Evolutionary conservation across 2,888 invertebrate genomes (phyloP).

Genomic region (Yponomeuta sedellus): DNA sequence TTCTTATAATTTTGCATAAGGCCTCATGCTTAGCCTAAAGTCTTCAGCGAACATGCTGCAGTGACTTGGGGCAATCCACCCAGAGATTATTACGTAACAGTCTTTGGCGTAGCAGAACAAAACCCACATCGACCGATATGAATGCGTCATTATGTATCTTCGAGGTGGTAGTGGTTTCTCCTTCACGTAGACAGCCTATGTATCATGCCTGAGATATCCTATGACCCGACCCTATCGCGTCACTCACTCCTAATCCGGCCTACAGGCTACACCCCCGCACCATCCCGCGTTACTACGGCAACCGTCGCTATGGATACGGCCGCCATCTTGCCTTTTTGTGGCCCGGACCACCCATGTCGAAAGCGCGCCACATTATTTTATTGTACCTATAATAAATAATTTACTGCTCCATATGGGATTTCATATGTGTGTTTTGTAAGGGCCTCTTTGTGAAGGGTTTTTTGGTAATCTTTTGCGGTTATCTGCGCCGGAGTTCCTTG

Average conservation of each 20-base stretch:
- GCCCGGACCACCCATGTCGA: conserved; percentile 68
- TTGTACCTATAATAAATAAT: conserved; percentile 72
- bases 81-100: no score
- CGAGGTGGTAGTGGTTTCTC: no score
- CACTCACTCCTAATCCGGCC: not conserved
- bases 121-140: no score
- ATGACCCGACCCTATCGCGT: not conserved
- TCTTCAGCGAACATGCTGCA: no score
- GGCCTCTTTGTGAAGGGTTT: conserved; percentile 55
- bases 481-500: not conserved
- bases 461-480: conserved; percentile 50
- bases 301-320: conserved; percentile 22
- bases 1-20: no score
- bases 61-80: no score
- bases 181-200: not conserved
- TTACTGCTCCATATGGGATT: conserved; percentile 73
- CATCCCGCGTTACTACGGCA: conserved; percentile 40
- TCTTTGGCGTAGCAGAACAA: no score
- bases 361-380: conserved; percentile 68
- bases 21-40: no score
- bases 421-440: conserved; percentile 73
- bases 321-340: conserved; percentile 61
- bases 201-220: not conserved
- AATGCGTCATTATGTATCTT: no score
- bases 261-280: conserved; percentile 25